Evolutionary conservation across 2,113 vertebrate species (phyloP), one percentile per base, ranked within the genome.

Genomic region (Thryonomys swinderianus): DNA sequence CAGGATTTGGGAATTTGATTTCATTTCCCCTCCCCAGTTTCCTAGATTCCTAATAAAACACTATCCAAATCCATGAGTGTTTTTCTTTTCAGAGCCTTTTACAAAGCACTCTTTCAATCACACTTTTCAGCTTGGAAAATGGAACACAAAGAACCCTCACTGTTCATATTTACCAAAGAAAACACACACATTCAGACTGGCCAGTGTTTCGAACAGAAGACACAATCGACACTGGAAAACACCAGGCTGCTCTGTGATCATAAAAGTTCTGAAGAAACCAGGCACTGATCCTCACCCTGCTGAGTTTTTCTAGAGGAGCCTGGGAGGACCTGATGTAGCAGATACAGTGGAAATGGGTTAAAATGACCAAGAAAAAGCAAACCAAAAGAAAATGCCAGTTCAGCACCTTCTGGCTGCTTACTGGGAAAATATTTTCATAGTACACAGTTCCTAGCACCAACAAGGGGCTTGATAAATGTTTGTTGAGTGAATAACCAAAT

Each of bases 21-120:
- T 96, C 91, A 61, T 64, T 57, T 5, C n/a, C 25, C 57, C 20
- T 51, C 32, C 57, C 66, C 20, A 69, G 71, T 67, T 95, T 91
- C 95, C 83, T 88, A 85, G 71, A 53, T 95, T 94, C 95, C 88
- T 83, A 85, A 71, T 94, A 95, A 96, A 95, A 92, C 25, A 57
- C 27, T 81, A 40, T 66, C n/a, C 57, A 92, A 95, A 53, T 53
- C 34, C 40, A 34, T 69, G 71, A 51, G 25, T 64, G n/a, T n/a
- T n/a, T 78, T 76, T 74, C 53, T 7, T 69, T 66, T 57, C 51
- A 89, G 80, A 80, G 95, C 53, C 91, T 92, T 97, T 73, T 79
- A 96, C 94, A 94, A 96, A 97, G 93, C 84, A 95, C 91, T 51
- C 95, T 89, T 97, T 98, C 96, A 97, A 17, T 96, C 91, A 74